These are phyloP conservation scores for Philonicus albiceps DNA, from an alignment of 2,888 invertebrate genomes.

Conservation along the genomic window DNA sequence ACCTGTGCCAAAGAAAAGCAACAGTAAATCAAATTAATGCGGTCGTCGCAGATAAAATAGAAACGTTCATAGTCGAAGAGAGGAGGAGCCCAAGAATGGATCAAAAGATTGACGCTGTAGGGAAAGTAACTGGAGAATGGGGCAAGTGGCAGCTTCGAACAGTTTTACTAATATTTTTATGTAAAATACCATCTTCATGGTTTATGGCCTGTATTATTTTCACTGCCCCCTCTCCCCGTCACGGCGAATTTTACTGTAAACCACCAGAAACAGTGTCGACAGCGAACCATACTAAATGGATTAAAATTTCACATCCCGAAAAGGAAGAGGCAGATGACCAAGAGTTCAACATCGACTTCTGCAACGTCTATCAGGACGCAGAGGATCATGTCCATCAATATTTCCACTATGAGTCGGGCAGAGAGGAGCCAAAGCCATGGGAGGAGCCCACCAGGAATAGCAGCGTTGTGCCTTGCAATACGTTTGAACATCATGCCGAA, in stretches of 20 bases:
- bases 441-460: constrained; percentile 57
- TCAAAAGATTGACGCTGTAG: constrained; percentile 58
- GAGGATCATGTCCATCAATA: constrained; percentile 61
- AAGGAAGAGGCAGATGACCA: constrained; percentile 61
- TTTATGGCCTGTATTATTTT: constrained; percentile 66
- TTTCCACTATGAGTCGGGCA: constrained; percentile 57
- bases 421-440: constrained; percentile 58
- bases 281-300: constrained; percentile 61
- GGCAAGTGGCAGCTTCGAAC: constrained; percentile 64
- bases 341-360: constrained; percentile 62
- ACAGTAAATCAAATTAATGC: constrained; percentile 37
- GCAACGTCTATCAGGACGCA: constrained; percentile 62
- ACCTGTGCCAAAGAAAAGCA: constrained; percentile 3
- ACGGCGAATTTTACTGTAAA: constrained; percentile 64
- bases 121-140: constrained; percentile 62
- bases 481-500: constrained; percentile 59
- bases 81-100: not conserved
- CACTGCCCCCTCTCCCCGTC: constrained; percentile 63
- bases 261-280: constrained; percentile 57
- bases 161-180: constrained; percentile 62
- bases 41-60: constrained; percentile 4
- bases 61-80: constrained; percentile 37
- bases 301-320: constrained; percentile 62
- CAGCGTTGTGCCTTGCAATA: constrained; percentile 60
- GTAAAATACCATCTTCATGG: constrained; percentile 65